Percentiles rank a stretch among this genome's conserved stretches.
Evolutionary conservation across 2,888 invertebrate species (phyloP).

Genomic region (Chrysomela aeneicollis): DNA sequence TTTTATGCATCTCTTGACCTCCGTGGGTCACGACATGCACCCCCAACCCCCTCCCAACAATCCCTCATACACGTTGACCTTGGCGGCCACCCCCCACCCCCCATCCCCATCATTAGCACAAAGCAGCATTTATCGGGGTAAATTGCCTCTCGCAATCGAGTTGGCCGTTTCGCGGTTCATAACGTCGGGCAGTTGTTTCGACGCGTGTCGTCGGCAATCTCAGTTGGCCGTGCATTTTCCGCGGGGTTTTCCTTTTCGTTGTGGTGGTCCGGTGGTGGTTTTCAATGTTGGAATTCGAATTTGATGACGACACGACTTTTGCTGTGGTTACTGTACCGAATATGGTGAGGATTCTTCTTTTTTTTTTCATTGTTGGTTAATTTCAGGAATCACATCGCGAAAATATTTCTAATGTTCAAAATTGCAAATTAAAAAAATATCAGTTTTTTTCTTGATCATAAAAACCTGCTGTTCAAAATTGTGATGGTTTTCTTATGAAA

Average conservation of each 20-base stretch:
- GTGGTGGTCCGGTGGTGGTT: slow-evolving; percentile 5
- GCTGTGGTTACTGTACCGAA: slow-evolving; percentile 73
- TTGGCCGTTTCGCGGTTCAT: slow-evolving; percentile 18
- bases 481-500: no score
- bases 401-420: no score
- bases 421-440: no score
- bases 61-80: slow-evolving; percentile 51
- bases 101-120: slow-evolving; percentile 53
- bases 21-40: slow-evolving; percentile 42
- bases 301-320: slow-evolving; percentile 73
- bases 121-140: slow-evolving; percentile 53
- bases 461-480: no score
- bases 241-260: not conserved
- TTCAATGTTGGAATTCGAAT: slow-evolving; percentile 56
- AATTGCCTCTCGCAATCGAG: slow-evolving; percentile 46
- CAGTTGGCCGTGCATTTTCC: slow-evolving; percentile 1
- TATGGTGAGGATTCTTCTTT: slow-evolving; percentile 60
- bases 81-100: slow-evolving; percentile 44
- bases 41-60: slow-evolving; percentile 29
- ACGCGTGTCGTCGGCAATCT: not conserved
- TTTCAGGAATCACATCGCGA: not conserved
- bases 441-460: no score
- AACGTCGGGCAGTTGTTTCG: slow-evolving; percentile 17
- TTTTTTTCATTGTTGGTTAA: not conserved
- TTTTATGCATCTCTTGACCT: slow-evolving; percentile 41